Conservation (phyloP, 2,797 vertebrate genomes). For the Orientallactaga sibirica region DNA sequence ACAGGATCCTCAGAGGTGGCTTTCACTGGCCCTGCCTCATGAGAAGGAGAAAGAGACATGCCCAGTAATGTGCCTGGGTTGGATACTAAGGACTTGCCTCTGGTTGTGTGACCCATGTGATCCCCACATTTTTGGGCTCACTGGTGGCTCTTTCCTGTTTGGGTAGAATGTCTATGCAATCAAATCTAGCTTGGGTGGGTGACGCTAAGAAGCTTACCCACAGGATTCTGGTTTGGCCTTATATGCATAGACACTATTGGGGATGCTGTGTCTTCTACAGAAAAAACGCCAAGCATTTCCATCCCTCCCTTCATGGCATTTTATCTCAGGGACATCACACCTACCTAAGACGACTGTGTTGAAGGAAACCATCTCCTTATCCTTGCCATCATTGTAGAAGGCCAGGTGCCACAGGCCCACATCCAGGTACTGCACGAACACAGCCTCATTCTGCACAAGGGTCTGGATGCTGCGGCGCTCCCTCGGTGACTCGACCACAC, state of each 20-base stretch:
- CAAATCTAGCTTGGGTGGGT: background rate
- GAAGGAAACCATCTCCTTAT: conserved; percentile 97
- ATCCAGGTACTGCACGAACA: conserved; percentile 98
- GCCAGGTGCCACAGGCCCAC: conserved; percentile 98
- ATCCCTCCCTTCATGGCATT: fast-evolving
- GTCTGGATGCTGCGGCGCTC: conserved; percentile 98
- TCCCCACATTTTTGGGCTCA: background rate
- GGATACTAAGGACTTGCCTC: background rate
- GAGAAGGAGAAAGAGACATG: background rate
- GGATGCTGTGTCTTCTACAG: background rate
- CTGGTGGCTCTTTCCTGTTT: background rate
- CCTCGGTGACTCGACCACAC: conserved; percentile 96
- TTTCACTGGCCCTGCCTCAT: background rate
- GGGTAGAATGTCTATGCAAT: background rate
- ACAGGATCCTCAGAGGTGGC: background rate
- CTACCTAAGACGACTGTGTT: conserved; percentile 96
- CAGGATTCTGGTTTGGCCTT: background rate
- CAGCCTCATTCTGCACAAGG: conserved; percentile 97
- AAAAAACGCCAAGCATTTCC: background rate
- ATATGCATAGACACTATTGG: fast-evolving
- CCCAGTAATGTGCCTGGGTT: no score
- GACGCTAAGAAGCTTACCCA: background rate
- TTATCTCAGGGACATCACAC: conserved; percentile 63
- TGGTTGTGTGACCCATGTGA: background rate
- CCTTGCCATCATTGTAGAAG: conserved; percentile 98